Percentiles rank a stretch among this genome's conserved stretches.
Evolutionary conservation across 2,113 vertebrate species (phyloP).

Genomic region (Amphilophus citrinellus): DNA sequence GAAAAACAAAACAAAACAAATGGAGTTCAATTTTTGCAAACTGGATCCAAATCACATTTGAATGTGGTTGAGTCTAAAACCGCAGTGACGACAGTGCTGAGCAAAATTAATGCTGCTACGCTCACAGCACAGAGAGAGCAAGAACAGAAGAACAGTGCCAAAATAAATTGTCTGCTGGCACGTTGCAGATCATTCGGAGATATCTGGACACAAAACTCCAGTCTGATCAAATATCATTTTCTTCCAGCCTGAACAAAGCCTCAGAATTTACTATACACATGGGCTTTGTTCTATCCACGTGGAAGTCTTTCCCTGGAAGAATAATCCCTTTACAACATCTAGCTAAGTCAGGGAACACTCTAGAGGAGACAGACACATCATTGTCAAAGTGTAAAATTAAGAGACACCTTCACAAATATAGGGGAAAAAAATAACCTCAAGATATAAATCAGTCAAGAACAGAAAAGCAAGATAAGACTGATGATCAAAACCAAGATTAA

Average conservation of each 20-base stretch:
- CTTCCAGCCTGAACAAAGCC: neutral
- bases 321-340: neutral
- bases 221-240: neutral
- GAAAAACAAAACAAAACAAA: too few species aligned
- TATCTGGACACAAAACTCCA: neutral
- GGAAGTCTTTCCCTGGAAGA: neutral
- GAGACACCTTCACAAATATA: neutral
- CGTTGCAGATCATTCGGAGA: fast-evolving
- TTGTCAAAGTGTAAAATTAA: too few species aligned
- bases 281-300: neutral
- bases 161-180: neutral
- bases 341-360: neutral
- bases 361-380: neutral
- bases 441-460: neutral
- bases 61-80: slow-evolving; percentile 4
- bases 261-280: neutral
- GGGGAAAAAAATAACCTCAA: neutral
- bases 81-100: neutral
- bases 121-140: neutral
- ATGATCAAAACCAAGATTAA: neutral
- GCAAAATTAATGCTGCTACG: neutral
- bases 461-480: neutral
- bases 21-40: neutral
- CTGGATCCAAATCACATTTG: slow-evolving; percentile 2
- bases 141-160: neutral